Percentiles rank a stretch among this genome's conserved stretches.
These are phyloP conservation scores for Melanerpes aurifrons DNA, from an alignment of 2,113 vertebrate species.

Conservation along the genomic window DNA sequence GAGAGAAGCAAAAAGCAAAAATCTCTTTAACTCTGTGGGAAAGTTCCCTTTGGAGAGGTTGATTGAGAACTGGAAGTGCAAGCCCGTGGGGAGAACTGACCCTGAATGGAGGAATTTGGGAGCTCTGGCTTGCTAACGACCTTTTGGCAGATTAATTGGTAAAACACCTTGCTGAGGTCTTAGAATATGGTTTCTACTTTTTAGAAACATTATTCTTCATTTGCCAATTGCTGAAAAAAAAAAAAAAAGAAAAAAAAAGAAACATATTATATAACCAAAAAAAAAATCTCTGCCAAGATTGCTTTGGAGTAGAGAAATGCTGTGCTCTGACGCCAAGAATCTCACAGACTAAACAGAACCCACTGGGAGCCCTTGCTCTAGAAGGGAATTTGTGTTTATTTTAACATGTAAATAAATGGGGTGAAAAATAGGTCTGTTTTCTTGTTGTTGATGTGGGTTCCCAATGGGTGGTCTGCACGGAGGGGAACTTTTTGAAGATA, in stretches of 20 bases:
- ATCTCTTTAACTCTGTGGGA: background rate
- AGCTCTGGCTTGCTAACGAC: background rate
- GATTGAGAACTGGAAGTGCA: background rate
- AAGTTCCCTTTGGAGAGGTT: background rate
- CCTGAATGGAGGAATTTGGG: slow-evolving; percentile 21
- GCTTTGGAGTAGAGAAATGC: slow-evolving; percentile 27
- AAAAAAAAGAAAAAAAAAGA: background rate
- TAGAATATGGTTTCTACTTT: background rate
- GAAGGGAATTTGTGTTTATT: slow-evolving; percentile 7
- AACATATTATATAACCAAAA: background rate
- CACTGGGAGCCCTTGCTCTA: slow-evolving; percentile 24
- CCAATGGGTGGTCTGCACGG: slow-evolving; percentile 4
- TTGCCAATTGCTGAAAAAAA: background rate
- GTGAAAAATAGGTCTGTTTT: slow-evolving; percentile 6
- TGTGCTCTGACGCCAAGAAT: background rate
- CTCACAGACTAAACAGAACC: slow-evolving; percentile 57
- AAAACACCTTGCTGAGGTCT: slow-evolving; percentile 31
- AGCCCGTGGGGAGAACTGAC: background rate
- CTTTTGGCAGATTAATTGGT: slow-evolving; percentile 47
- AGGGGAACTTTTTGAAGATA: slow-evolving; percentile 41
- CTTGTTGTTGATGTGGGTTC: background rate
- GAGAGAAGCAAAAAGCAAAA: background rate
- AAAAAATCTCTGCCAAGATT: slow-evolving; percentile 20
- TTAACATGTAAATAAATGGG: slow-evolving; percentile 31
- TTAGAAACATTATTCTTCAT: slow-evolving; percentile 1